Percentiles rank a stretch among this genome's conserved stretches.
Conservation (phyloP, 92 coral and sea anemone species). For the Montipora capitata region DNA sequence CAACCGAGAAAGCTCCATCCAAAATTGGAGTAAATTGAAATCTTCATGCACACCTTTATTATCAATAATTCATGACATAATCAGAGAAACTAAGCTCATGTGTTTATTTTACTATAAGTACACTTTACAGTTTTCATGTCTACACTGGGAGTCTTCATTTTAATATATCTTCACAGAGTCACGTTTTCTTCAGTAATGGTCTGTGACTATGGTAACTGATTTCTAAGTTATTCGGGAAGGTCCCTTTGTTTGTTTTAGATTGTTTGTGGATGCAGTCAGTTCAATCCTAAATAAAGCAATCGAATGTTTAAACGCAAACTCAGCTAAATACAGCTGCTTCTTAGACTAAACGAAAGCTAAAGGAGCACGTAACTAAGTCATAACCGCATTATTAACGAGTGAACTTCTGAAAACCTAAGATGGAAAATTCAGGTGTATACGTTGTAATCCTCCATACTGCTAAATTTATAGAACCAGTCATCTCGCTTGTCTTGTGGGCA, state of each 20-base stretch:
- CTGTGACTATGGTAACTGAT: not conserved
- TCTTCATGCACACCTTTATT: not conserved
- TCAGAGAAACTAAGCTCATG: not conserved
- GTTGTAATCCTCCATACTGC: constrained; percentile 40
- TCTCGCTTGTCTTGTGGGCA: constrained; percentile 65
- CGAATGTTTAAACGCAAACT: not conserved
- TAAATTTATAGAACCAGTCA: constrained; percentile 63
- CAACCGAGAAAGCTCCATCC: constrained; percentile 1
- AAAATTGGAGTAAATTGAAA: not conserved
- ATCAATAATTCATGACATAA: not conserved
- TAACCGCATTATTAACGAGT: not conserved
- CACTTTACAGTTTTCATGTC: not conserved
- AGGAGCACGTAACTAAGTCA: not conserved
- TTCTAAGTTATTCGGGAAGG: too few relatives aligned
- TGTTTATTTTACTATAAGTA: not conserved
- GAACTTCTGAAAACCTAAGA: not conserved
- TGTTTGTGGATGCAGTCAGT: not conserved
- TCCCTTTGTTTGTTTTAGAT: not conserved
- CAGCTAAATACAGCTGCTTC: not conserved
- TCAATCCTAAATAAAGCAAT: not conserved
- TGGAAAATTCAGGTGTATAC: constrained; percentile 58
- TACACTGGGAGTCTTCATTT: too few relatives aligned
- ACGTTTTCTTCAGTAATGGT: not conserved
- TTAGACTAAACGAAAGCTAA: not conserved
- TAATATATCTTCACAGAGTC: not conserved